Percentiles rank a stretch among this genome's conserved stretches.
Conservation (phyloP, 2,113 vertebrate species). For the Heptranchias perlo region DNA sequence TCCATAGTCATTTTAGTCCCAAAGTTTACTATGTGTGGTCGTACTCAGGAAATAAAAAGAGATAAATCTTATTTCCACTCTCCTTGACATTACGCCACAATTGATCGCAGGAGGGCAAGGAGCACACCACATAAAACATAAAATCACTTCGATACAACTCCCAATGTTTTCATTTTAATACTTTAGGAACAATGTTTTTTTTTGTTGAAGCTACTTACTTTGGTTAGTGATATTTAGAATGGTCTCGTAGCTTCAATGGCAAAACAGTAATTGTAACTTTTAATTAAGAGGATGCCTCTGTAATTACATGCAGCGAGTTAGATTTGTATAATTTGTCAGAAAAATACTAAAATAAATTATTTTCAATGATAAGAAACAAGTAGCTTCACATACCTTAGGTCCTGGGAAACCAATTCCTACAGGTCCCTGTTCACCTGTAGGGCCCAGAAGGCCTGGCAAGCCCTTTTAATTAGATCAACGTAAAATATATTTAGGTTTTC, state of each 20-base stretch:
- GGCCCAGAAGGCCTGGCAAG: conserved; percentile 68
- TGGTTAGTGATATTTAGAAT: background rate
- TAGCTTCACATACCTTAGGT: conserved; percentile 61
- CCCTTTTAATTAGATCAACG: conserved; percentile 58
- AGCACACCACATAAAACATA: background rate
- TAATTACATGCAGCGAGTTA: background rate
- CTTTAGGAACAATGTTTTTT: background rate
- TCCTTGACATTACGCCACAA: background rate
- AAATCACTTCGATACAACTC: background rate
- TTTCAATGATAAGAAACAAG: background rate
- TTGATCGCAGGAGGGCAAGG: background rate
- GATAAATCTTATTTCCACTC: background rate
- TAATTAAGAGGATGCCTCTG: background rate
- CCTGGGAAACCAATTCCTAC: conserved; percentile 76
- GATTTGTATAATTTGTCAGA: background rate
- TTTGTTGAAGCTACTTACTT: background rate
- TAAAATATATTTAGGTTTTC: conserved; percentile 35
- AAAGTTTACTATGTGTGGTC: background rate
- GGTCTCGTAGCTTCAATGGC: background rate
- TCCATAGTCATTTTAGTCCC: background rate
- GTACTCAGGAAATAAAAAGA: background rate
- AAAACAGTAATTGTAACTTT: background rate
- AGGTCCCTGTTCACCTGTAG: conserved; percentile 67
- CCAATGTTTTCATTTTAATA: background rate
- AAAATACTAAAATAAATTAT: conserved; percentile 32